Evolutionary conservation across 2,888 invertebrate species (phyloP), one percentile per base, ranked within the genome.

Genomic region (Synergus laeviventris): DNA sequence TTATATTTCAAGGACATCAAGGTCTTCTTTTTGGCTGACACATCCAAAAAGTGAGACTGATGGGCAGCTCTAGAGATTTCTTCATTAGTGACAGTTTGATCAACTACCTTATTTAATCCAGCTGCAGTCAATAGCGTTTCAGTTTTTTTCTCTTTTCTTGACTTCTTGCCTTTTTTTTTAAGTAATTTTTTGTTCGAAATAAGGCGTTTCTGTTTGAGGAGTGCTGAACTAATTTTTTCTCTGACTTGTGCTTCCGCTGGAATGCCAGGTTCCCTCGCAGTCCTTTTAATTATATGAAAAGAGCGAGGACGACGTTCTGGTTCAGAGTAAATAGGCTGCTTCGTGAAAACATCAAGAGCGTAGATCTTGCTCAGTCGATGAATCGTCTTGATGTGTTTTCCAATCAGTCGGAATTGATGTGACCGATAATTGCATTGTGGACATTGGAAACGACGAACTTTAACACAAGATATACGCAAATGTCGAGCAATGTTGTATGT

Each of bases 391-490:
- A 70, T 45, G 31, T 70, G 70, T 4, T 70, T 70, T 45, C 9
- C 49, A n/a, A 70, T n/a, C 5, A 49, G 11, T 4, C 1, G 16
- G 36, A 49, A 70, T 9, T 49, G 45, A n/a, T 49, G 49, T 11
- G 70, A 36, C 4, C 49, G 18, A 49, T 70, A 70, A 9, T 49
- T 8, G n/a, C 70, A 70, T 11, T 70, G 45, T 0, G 70, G 70
- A n/a, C 70, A 70, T 31, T 70, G 49, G 3, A 49, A 70, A 11
- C 70, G 70, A 12, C 70, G 70, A n/a, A 49, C 70, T 49, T 70
- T 70, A 9, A 9, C 4, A 12, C 70, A 70, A n/a, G 18, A 45
- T 11, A 31, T 5, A 49, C 70, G 70, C 9, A 70, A n/a, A 31
- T 70, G 70, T n/a, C 70, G 70, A 11, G 31, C 11, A 18, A 70